Percentiles rank a stretch among this genome's conserved stretches.
Conservation (phyloP, 2,797 vertebrate genomes). For the Hafferia zeledoni region DNA sequence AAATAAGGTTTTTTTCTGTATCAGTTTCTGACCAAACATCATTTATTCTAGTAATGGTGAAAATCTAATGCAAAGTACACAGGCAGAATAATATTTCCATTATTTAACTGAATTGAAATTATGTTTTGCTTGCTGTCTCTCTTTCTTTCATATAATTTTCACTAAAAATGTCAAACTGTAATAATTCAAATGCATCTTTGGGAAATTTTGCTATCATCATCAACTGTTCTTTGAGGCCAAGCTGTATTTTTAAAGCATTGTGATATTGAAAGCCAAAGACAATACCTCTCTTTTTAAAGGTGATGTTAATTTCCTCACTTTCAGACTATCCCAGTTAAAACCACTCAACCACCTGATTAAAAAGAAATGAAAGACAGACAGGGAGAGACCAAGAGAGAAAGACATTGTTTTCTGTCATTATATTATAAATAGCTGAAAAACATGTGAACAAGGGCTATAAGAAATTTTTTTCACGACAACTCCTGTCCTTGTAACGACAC, state of each 20-base stretch:
- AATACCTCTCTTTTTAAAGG: conserved; percentile 90
- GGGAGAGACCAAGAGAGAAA: background rate
- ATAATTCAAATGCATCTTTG: background rate
- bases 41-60: background rate
- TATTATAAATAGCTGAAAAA: background rate
- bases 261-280: background rate
- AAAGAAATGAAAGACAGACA: background rate
- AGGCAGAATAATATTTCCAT: background rate
- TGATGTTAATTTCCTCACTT: conserved; percentile 83
- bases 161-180: background rate
- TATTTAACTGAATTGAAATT: background rate
- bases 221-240: background rate
- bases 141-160: background rate
- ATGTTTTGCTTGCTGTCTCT: background rate
- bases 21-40: background rate
- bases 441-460: background rate
- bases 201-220: background rate
- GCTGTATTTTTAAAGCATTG: background rate
- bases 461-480: background rate
- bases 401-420: background rate
- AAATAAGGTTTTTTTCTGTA: background rate
- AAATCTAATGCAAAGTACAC: background rate
- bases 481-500: background rate
- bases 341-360: conserved; percentile 89
- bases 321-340: conserved; percentile 93